These are phyloP conservation scores for Corynorhinus townsendii DNA, from an alignment of 2,113 vertebrate genomes.

Conservation along the genomic window DNA sequence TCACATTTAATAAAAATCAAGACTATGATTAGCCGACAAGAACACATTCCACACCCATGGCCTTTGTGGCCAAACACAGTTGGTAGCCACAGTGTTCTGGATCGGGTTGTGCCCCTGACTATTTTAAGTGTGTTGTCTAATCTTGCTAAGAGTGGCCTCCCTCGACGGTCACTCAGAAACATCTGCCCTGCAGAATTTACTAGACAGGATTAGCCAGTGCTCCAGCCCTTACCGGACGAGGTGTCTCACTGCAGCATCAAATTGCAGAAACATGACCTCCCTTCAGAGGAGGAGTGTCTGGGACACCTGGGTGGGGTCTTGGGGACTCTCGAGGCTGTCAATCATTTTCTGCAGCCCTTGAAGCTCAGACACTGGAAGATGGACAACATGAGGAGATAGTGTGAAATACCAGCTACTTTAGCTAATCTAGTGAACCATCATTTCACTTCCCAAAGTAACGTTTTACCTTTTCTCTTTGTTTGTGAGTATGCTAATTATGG, in stretches of 20 bases:
- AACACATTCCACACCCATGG: neutral
- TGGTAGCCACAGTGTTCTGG: neutral
- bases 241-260: conserved; percentile 76
- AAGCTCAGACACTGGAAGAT: conserved; percentile 77
- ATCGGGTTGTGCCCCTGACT: neutral
- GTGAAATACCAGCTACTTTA: neutral
- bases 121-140: neutral
- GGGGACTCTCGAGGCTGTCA: conserved; percentile 74
- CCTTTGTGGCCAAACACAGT: neutral
- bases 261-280: conserved; percentile 80
- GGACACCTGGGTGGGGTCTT: conserved; percentile 73
- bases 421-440: neutral
- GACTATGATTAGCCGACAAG: neutral
- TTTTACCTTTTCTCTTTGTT: neutral
- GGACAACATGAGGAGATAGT: neutral
- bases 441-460: neutral
- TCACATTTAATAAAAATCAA: neutral
- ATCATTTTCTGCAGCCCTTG: conserved; percentile 81
- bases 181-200: neutral
- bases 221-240: conserved; percentile 72
- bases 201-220: neutral
- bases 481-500: neutral
- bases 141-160: conserved; percentile 22
- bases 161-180: neutral
- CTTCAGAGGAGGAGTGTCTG: conserved; percentile 75